A percentile compares a stretch with the other conserved stretches of the same genome.
Conservation (phyloP, 92 coral and sea anemone genomes). For the Blastomussa wellsi region DNA sequence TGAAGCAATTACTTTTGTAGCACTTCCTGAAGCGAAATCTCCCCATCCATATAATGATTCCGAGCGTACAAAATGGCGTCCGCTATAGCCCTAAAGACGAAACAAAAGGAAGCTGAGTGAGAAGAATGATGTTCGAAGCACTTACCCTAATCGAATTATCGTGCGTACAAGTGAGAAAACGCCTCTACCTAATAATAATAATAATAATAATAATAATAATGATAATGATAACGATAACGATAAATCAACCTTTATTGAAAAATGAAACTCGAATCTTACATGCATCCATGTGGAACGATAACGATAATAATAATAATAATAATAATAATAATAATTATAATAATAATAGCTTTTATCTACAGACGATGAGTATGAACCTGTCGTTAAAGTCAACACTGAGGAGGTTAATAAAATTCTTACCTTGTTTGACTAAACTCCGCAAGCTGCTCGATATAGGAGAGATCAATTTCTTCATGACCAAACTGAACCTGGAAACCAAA, state of each 20-base stretch:
- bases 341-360: too few species aligned
- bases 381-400: background rate
- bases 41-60: conserved; percentile 60
- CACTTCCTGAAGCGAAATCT: conserved; percentile 49
- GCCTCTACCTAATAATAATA: too few species aligned
- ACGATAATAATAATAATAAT: too few species aligned
- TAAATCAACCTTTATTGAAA: too few species aligned
- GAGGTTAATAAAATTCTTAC: background rate
- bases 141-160: background rate
- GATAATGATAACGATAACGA: too few species aligned
- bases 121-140: background rate
- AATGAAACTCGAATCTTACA: too few species aligned
- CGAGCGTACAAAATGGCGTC: conserved; percentile 61
- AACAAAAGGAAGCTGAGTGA: background rate
- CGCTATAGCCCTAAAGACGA: conserved; percentile 54
- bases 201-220: too few species aligned
- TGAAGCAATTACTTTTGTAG: conserved; percentile 37
- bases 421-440: conserved; percentile 63
- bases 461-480: conserved; percentile 67
- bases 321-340: too few species aligned
- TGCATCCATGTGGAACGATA: too few species aligned
- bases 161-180: background rate
- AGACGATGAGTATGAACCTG: background rate
- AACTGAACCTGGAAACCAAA: conserved; percentile 72
- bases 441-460: conserved; percentile 63